These are phyloP conservation scores for Rotaria socialis DNA, from an alignment of 2,888 invertebrate genomes.

Conservation along the genomic window DNA sequence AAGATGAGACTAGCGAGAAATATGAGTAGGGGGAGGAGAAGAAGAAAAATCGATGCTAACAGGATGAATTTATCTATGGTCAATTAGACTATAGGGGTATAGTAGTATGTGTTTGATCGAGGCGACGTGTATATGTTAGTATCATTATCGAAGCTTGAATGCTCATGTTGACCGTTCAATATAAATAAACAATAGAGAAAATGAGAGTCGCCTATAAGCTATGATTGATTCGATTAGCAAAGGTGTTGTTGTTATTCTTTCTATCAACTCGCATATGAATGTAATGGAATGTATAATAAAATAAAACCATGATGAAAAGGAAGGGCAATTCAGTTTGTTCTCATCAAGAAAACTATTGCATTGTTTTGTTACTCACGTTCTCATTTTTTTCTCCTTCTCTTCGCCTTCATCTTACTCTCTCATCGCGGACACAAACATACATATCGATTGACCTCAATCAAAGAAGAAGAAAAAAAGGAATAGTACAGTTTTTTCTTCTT, in stretches of 20 bases:
- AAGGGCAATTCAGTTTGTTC: slow-evolving; percentile 22
- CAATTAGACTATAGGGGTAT: background rate
- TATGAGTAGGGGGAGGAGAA: background rate
- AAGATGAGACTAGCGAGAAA: background rate
- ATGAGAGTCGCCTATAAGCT: slow-evolving; percentile 27
- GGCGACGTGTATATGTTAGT: slow-evolving; percentile 21
- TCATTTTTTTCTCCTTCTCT: background rate
- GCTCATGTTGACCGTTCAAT: slow-evolving; percentile 28
- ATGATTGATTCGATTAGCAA: slow-evolving; percentile 10
- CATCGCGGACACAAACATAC: background rate
- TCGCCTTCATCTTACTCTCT: background rate
- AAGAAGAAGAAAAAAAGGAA: background rate
- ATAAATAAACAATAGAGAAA: slow-evolving; percentile 8
- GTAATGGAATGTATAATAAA: slow-evolving; percentile 21
- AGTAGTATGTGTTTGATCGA: slow-evolving; percentile 4
- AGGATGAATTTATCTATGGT: slow-evolving; percentile 18
- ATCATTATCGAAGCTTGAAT: slow-evolving; percentile 28
- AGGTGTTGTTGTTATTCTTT: slow-evolving; percentile 29
- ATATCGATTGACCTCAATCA: slow-evolving; percentile 21
- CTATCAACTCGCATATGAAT: background rate
- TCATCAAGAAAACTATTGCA: background rate
- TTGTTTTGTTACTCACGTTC: background rate
- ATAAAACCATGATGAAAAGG: background rate
- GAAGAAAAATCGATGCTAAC: background rate
- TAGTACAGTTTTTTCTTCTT: background rate